Evolutionary conservation across 1,140 invertebrate species (phyloP).

Genomic region (Chironomus tepperi): DNA sequence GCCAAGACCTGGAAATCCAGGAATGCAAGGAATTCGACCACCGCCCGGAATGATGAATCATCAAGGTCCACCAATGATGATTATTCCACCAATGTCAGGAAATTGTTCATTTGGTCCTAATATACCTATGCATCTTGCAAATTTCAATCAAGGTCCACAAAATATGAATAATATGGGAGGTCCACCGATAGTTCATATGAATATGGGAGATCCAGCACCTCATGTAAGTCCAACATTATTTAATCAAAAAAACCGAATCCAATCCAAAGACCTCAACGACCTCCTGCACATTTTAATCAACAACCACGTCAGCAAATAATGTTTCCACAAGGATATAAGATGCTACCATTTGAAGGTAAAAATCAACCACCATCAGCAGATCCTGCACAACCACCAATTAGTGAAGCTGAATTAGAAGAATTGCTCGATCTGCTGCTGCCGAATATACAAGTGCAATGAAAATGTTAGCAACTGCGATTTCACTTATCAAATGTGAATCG

Average conservation of each 20-base stretch:
- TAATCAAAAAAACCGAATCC: conserved; percentile 56
- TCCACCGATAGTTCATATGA: conserved; percentile 52
- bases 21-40: conserved; percentile 32
- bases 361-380: conserved; percentile 41
- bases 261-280: conserved; percentile 50
- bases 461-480: conserved; percentile 96
- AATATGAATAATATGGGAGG: conserved; percentile 28
- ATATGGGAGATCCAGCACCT: conserved; percentile 65
- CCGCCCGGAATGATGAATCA: not conserved
- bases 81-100: not conserved
- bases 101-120: conserved; percentile 35
- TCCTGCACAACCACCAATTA: conserved; percentile 57
- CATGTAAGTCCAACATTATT: conserved; percentile 97
- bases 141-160: conserved; percentile 40
- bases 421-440: conserved; percentile 87
- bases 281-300: conserved; percentile 45
- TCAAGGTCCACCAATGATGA: not conserved
- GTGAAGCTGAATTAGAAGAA: conserved; percentile 95
- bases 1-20: conserved; percentile 41
- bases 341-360: conserved; percentile 35
- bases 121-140: conserved; percentile 34
- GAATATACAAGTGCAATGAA: conserved; percentile 97
- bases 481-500: conserved; percentile 89
- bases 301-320: conserved; percentile 25
- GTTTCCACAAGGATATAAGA: conserved; percentile 35